A percentile compares a stretch with the other conserved stretches of the same genome.
Conservation (phyloP, 2,113 vertebrate species). For the Lichenostomus cassidix region DNA sequence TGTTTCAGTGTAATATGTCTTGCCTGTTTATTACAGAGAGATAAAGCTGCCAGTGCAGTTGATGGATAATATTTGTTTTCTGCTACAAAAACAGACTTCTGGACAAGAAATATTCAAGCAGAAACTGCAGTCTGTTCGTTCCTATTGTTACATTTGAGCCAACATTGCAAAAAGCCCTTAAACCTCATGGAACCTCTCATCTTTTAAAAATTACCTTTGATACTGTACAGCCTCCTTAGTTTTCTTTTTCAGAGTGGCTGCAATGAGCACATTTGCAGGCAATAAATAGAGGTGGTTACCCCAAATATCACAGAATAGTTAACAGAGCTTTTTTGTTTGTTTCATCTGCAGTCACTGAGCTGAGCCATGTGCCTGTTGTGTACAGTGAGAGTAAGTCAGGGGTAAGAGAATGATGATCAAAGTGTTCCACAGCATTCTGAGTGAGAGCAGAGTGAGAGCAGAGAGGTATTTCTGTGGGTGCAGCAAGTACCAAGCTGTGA, state of each 20-base stretch:
- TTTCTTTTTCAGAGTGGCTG: neutral
- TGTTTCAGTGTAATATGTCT: neutral
- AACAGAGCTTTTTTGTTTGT: neutral
- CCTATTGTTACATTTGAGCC: neutral
- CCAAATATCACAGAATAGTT: neutral
- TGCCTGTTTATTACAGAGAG: neutral
- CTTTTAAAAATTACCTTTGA: neutral
- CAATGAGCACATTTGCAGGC: neutral
- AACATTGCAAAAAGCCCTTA: neutral
- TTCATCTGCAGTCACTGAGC: neutral
- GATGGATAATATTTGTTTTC: neutral
- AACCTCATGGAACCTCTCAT: neutral
- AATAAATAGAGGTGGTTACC: neutral
- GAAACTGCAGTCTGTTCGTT: neutral
- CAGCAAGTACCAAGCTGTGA: fast-evolving
- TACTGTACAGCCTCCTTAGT: neutral
- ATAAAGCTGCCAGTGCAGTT: neutral
- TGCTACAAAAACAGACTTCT: neutral
- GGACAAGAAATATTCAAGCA: neutral
- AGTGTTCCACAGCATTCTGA: neutral
- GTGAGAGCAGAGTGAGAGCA: fast-evolving
- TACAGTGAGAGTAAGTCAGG: fast-evolving
- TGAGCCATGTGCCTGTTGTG: neutral
- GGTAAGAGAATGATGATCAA: fast-evolving
- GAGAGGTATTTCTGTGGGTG: fast-evolving